Evolutionary conservation across 2,113 vertebrate genomes (phyloP).

Genomic region (Galemys pyrenaicus): DNA sequence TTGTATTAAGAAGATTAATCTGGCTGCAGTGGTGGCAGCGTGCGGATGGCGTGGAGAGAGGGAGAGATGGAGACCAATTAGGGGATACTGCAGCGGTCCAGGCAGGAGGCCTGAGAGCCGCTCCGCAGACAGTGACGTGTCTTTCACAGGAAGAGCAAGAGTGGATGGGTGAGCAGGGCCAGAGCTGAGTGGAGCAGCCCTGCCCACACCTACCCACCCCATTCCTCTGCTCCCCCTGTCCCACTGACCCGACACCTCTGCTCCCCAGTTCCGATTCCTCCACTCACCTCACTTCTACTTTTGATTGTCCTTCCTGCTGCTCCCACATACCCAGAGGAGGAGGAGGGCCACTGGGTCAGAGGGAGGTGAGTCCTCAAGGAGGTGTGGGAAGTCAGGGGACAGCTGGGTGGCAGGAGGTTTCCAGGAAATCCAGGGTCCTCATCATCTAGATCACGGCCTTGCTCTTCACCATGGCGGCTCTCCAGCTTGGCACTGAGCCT

Average conservation of each 20-base stretch:
- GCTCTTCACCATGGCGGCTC: background rate
- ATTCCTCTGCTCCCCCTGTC: background rate
- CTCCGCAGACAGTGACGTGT: background rate
- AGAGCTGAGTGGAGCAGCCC: background rate
- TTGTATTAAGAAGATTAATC: slow-evolving; percentile 72
- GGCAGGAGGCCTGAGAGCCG: slow-evolving; percentile 36
- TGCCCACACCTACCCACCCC: background rate
- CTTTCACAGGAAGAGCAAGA: background rate
- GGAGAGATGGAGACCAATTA: slow-evolving; percentile 46
- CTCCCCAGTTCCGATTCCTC: background rate
- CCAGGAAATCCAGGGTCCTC: background rate
- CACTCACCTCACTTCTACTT: background rate
- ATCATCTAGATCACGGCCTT: background rate
- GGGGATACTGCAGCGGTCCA: slow-evolving; percentile 53
- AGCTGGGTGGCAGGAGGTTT: background rate
- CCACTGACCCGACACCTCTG: background rate
- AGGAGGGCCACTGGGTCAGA: background rate
- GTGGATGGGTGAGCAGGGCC: background rate
- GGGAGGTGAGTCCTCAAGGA: background rate
- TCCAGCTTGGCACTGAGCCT: background rate
- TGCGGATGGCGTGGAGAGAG: background rate
- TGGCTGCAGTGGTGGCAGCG: slow-evolving; percentile 22
- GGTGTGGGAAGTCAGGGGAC: background rate
- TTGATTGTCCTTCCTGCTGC: background rate
- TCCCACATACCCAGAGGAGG: background rate